phyloP scores from a whole-genome alignment of 2,888 invertebrate genomes.

The Pantelozetes paolii region DNA sequence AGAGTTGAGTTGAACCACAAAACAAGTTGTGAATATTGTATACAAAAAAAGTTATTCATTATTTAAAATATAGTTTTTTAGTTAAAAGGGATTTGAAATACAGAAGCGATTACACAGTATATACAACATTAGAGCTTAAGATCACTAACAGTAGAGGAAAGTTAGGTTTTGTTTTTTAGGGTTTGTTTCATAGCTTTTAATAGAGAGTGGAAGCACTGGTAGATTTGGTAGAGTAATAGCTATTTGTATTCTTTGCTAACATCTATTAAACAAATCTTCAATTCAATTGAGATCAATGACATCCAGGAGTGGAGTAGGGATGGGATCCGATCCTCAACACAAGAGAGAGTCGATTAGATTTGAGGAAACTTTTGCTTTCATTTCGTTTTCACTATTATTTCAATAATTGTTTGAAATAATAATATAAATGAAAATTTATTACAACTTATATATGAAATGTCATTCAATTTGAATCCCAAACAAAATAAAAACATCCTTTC shows the following conservation, averaged over 20 bases:
- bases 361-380: not conserved
- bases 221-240: not conserved
- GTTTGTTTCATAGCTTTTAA: not conserved
- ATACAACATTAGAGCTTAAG: not conserved
- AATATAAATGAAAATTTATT: not conserved
- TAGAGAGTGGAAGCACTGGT: not conserved
- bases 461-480: too few species aligned
- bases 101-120: not conserved
- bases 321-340: not conserved
- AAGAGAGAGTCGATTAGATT: not conserved
- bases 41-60: constrained; percentile 1
- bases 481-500: constrained; percentile 16
- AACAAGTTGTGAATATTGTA: not conserved
- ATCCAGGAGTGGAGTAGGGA: not conserved
- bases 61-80: not conserved
- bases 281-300: constrained; percentile 23
- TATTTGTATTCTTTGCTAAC: not conserved
- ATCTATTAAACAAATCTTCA: constrained; percentile 9
- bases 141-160: not conserved
- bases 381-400: not conserved
- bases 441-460: too few species aligned
- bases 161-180: not conserved
- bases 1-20: too few species aligned
- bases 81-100: not conserved
- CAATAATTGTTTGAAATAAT: not conserved